Evolutionary conservation across 2,888 invertebrate species (phyloP).

Genomic region (Volucella inflata): DNA sequence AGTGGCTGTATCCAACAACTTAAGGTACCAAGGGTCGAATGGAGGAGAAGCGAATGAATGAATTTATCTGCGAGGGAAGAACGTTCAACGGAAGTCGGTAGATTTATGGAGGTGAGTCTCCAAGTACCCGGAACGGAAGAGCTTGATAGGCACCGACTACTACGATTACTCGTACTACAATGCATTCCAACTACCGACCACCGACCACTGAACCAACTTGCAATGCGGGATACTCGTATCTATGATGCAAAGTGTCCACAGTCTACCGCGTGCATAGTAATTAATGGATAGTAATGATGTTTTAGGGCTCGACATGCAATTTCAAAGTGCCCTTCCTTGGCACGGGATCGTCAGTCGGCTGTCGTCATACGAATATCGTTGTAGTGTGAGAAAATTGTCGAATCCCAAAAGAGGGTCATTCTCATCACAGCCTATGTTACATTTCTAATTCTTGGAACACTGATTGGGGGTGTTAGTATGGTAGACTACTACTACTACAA

Average conservation of each 20-base stretch:
- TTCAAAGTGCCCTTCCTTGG: background rate
- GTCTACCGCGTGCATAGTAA: constrained; percentile 31
- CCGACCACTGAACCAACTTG: background rate
- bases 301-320: constrained; percentile 23
- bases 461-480: constrained; percentile 2
- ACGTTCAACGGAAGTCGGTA: constrained; percentile 50
- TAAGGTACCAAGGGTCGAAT: background rate
- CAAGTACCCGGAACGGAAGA: constrained; percentile 33
- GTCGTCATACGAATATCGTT: background rate
- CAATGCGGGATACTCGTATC: constrained; percentile 21
- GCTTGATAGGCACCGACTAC: constrained; percentile 4
- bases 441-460: constrained; percentile 18
- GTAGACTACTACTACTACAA: too few relatives aligned
- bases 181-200: too few relatives aligned
- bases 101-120: constrained; percentile 55
- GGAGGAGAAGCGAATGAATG: constrained; percentile 26
- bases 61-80: constrained; percentile 47
- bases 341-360: too few relatives aligned
- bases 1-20: background rate
- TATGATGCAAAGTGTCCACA: constrained; percentile 14
- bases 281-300: constrained; percentile 59
- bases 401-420: background rate
- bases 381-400: constrained; percentile 8
- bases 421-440: constrained; percentile 10
- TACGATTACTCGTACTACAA: background rate